Conservation (phyloP, 2,113 vertebrate species). For the Bubalus kerabau region DNA sequence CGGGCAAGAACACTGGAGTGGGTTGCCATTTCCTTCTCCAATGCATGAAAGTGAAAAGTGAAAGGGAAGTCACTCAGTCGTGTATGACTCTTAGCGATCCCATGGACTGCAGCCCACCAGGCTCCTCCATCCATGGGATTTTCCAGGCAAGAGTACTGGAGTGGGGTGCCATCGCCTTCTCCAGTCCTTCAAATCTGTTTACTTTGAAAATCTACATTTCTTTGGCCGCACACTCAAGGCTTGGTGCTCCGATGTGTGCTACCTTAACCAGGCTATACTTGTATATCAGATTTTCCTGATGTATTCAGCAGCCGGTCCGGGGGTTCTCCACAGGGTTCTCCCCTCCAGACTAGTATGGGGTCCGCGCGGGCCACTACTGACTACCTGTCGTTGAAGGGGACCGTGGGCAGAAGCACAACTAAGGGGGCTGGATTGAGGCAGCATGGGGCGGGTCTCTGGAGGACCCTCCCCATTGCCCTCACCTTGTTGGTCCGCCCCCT, state of each 20-base stretch:
- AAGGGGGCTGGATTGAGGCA: rapidly evolving
- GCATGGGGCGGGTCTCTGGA: rapidly evolving
- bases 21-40: no score
- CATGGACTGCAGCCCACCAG: no score
- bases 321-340: background rate
- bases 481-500: rapidly evolving
- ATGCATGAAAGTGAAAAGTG: no score
- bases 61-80: no score
- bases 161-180: no score
- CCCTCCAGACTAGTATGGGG: background rate
- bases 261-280: background rate
- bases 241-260: background rate
- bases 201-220: background rate
- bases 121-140: no score
- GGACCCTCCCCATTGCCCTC: rapidly evolving
- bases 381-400: background rate
- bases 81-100: no score
- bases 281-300: background rate
- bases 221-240: background rate
- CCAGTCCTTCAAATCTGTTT: background rate
- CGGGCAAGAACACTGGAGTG: no score
- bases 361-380: rapidly evolving
- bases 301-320: rapidly evolving
- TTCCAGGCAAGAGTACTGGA: no score
- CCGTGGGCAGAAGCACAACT: background rate